phyloP scores from a whole-genome alignment of 2,888 invertebrate genomes.

The Halictus quadricinctus region DNA sequence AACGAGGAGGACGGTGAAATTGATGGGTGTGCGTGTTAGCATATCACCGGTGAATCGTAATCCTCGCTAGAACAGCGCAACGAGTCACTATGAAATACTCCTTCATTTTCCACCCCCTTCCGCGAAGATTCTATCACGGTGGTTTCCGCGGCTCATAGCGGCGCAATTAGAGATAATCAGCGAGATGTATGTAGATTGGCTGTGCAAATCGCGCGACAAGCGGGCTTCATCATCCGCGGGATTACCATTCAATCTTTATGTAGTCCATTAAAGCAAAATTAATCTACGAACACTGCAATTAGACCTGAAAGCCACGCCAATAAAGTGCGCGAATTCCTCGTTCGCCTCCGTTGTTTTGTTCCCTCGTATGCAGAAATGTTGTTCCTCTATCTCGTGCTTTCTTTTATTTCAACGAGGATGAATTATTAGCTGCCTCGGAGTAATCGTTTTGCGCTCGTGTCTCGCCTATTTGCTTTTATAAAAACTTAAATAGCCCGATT shows the following conservation, averaged over 20 bases:
- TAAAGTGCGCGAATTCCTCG: not conserved
- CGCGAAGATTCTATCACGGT: slow-evolving; percentile 21
- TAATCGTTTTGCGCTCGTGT: not conserved
- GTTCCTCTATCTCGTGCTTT: not conserved
- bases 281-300: not conserved
- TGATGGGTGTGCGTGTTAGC: not conserved
- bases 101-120: slow-evolving; percentile 35
- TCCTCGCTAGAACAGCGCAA: slow-evolving; percentile 15
- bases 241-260: slow-evolving; percentile 18
- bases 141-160: slow-evolving; percentile 23
- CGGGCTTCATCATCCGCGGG: slow-evolving; percentile 16
- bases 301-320: not conserved
- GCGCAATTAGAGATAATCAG: slow-evolving; percentile 42
- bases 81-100: slow-evolving; percentile 19
- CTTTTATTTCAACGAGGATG: not conserved
- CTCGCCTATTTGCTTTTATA: not conserved
- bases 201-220: slow-evolving; percentile 21
- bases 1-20: slow-evolving; percentile 22
- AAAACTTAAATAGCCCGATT: not conserved
- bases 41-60: slow-evolving; percentile 26
- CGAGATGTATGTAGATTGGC: slow-evolving; percentile 29
- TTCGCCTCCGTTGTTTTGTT: not conserved
- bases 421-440: not conserved
- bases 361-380: not conserved
- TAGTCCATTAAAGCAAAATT: not conserved